phyloP scores from a whole-genome alignment of 2,888 invertebrate genomes.

The Didymodactylos carnosus region DNA sequence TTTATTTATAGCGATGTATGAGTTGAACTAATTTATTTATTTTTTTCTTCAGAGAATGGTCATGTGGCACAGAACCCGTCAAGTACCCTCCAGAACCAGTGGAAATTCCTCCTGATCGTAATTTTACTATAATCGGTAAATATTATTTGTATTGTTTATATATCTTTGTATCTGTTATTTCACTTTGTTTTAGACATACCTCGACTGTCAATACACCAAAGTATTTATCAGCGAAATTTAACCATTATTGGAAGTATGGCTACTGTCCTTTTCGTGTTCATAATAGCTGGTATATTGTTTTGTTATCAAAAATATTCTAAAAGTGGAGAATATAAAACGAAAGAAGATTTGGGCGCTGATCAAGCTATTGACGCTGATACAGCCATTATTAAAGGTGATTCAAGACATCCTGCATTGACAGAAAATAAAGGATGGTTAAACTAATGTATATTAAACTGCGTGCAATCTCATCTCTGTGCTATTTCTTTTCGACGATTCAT shows the following conservation, averaged over 20 bases:
- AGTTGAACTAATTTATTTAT: too few species aligned
- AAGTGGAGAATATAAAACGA: constrained; percentile 82
- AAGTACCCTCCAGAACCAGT: constrained; percentile 66
- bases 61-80: constrained; percentile 83
- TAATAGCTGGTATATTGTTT: constrained; percentile 20
- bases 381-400: constrained; percentile 72
- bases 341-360: constrained; percentile 87
- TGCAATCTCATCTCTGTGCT: too few species aligned
- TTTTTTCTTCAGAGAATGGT: constrained; percentile 79
- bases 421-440: constrained; percentile 84
- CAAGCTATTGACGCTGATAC: constrained; percentile 72
- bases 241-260: background rate
- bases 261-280: constrained; percentile 19
- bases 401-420: constrained; percentile 64
- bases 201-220: background rate
- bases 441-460: constrained; percentile 40
- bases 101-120: constrained; percentile 53
- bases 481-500: too few species aligned
- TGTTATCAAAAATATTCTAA: constrained; percentile 37
- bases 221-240: background rate
- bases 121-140: constrained; percentile 4
- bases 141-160: background rate
- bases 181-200: background rate
- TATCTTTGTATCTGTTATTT: background rate
- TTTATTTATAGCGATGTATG: too few species aligned